Percentiles rank a stretch among this genome's conserved stretches.
phyloP scores from a whole-genome alignment of 2,888 invertebrate species.

The Pristionchus fissidentatus region DNA sequence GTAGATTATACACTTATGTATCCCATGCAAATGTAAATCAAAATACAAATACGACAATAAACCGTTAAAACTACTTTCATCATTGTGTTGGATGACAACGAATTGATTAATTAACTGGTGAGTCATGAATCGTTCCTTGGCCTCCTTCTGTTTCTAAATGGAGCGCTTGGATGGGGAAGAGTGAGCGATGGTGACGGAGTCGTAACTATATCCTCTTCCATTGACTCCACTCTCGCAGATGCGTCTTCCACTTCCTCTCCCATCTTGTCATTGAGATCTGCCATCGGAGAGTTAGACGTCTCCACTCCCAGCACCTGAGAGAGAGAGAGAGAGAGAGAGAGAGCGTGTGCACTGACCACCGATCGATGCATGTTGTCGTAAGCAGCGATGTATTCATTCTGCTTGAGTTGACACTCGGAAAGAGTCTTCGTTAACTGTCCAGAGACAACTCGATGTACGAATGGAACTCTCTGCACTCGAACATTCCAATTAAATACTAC shows the following conservation, averaged over 20 bases:
- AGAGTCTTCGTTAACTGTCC: neutral
- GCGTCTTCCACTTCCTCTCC: neutral
- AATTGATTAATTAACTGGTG: neutral
- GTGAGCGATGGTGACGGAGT: neutral
- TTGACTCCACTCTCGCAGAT: neutral
- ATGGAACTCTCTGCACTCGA: constrained; percentile 5
- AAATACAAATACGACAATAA: constrained; percentile 9
- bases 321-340: neutral
- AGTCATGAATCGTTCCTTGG: constrained; percentile 12
- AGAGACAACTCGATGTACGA: neutral
- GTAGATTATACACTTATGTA: neutral
- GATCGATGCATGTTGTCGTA: neutral
- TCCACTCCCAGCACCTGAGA: neutral
- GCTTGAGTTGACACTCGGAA: neutral
- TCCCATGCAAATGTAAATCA: neutral
- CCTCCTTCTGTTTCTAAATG: constrained; percentile 23
- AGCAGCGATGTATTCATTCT: neutral
- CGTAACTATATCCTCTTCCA: neutral
- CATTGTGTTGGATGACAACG: no score
- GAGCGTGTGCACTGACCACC: neutral
- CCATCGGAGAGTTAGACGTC: constrained; percentile 16
- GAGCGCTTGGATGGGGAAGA: neutral
- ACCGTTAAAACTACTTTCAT: no score
- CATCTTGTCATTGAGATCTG: constrained; percentile 11
- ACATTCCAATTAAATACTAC: neutral